Percentiles rank a stretch among this genome's conserved stretches.
Evolutionary conservation across 2,113 vertebrate genomes (phyloP).

Genomic region (Clarias macrocephalus): DNA sequence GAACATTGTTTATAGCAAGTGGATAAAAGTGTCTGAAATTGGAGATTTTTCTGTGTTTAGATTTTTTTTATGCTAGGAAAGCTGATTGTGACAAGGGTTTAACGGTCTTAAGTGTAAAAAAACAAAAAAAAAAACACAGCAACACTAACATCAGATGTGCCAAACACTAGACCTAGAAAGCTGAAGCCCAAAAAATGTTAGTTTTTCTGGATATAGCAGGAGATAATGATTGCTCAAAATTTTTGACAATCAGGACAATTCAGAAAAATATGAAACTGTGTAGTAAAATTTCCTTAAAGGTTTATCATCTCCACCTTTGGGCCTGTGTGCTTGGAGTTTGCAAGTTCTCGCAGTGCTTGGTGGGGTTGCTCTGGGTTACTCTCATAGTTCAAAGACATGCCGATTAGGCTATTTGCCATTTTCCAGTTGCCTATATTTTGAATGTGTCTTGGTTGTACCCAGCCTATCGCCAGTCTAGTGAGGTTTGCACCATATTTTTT

Average conservation of each 20-base stretch:
- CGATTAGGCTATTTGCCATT: too few relatives aligned
- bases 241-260: not conserved
- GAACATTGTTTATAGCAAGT: not conserved
- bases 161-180: too few relatives aligned
- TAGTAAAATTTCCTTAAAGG: not conserved
- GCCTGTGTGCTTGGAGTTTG: too few relatives aligned
- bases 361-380: too few relatives aligned
- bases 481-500: not conserved
- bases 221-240: not conserved
- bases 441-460: too few relatives aligned
- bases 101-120: slow-evolving; percentile 15
- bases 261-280: not conserved
- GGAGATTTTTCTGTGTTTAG: not conserved
- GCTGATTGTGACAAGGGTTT: not conserved
- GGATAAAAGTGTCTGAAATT: not conserved
- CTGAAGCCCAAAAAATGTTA: not conserved
- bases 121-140: not conserved
- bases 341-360: too few relatives aligned
- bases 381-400: too few relatives aligned
- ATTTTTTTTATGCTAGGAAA: not conserved
- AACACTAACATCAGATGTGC: slow-evolving; percentile 29
- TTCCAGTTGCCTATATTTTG: too few relatives aligned
- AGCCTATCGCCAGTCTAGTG: too few relatives aligned
- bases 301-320: too few relatives aligned
- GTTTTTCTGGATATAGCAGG: not conserved